A percentile compares a stretch with the other conserved stretches of the same genome.
Conservation (phyloP, 1,140 invertebrate genomes). For the Pseudomyrmex pallidus region DNA sequence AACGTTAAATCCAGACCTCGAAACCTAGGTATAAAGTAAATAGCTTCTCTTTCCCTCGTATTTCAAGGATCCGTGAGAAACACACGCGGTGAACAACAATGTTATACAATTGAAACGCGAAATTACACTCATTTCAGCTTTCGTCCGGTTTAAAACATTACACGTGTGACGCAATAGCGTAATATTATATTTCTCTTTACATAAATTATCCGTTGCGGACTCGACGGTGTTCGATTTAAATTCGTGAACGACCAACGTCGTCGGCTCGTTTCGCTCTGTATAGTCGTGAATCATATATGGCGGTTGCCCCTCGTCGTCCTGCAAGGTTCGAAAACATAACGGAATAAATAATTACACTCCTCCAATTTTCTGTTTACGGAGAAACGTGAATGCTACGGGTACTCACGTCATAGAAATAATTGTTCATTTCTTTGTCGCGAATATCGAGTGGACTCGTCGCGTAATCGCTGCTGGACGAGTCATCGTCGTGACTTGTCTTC, state of each 20-base stretch:
- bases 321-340: background rate
- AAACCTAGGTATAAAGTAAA: background rate
- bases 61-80: too few relatives aligned
- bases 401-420: conserved; percentile 38
- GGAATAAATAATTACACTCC: background rate
- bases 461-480: conserved; percentile 3
- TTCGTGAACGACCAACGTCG: background rate
- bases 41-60: too few relatives aligned
- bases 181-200: background rate
- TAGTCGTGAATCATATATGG: conserved; percentile 18
- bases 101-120: too few relatives aligned
- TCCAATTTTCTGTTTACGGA: background rate
- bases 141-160: too few relatives aligned
- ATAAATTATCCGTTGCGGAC: background rate
- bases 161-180: too few relatives aligned
- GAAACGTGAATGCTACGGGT: background rate
- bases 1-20: background rate
- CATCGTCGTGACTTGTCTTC: background rate
- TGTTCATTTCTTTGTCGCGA: conserved; percentile 1
- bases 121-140: too few relatives aligned
- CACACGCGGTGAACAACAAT: too few relatives aligned
- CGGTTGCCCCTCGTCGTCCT: conserved; percentile 13
- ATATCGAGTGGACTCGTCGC: background rate
- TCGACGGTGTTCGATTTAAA: background rate
- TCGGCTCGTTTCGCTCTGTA: background rate